A percentile compares a stretch with the other conserved stretches of the same genome.
Conservation (phyloP, 2,797 vertebrate genomes). For the Clarias platycephalus region DNA sequence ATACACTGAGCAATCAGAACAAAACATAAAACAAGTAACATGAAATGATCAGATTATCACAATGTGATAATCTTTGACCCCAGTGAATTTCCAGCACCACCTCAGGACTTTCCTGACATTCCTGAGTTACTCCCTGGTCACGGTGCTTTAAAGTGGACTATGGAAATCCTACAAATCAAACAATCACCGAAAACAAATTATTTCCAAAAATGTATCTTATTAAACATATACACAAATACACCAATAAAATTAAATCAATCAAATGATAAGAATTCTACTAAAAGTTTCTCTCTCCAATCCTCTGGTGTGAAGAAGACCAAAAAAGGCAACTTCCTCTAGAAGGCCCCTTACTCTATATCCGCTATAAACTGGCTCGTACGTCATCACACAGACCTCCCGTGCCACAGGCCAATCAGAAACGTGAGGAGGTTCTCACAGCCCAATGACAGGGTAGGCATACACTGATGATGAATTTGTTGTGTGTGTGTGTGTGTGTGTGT, state of each 20-base stretch:
- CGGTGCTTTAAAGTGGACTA: not conserved
- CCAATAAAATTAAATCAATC: not conserved
- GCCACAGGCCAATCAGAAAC: not conserved
- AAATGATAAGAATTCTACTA: not conserved
- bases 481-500: not conserved
- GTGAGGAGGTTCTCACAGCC: not conserved
- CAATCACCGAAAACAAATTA: no score
- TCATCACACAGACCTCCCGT: not conserved
- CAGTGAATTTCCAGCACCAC: no score
- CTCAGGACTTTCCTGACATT: no score
- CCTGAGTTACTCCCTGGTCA: not conserved
- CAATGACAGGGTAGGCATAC: not conserved
- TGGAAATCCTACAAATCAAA: not conserved
- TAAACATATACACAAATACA: not conserved
- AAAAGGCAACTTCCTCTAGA: not conserved
- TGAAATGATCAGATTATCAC: no score
- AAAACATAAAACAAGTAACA: no score
- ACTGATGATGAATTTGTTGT: constrained; percentile 1
- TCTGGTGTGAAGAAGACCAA: not conserved
- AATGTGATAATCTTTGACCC: no score
- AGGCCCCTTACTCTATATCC: not conserved
- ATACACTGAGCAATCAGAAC: no score
- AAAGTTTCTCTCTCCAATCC: not conserved
- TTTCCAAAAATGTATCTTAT: not conserved
- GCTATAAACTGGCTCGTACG: not conserved